Evolutionary conservation across 2,113 vertebrate genomes (phyloP), one percentile per base, ranked within the genome.

Genomic region (Prunella fulvescens): DNA sequence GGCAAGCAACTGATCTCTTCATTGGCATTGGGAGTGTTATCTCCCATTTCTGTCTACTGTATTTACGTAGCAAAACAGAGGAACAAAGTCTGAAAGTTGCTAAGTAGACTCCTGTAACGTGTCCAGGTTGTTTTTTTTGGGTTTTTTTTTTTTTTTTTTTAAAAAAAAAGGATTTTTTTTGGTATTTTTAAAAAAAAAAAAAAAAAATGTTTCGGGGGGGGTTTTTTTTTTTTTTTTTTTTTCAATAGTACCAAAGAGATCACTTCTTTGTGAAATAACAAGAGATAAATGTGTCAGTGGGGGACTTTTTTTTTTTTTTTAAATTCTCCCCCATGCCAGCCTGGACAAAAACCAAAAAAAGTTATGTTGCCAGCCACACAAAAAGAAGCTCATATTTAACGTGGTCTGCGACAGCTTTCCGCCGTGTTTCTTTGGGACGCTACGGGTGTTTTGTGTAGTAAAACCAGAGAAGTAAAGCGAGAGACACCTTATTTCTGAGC

Each of bases 81-180:
- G 86, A 93, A 54, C 73, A 73, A 93, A 96, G 94, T 97, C 82
- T 94, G 81, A 76, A 92, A 96, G 82, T 96, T 88, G 60, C 88
- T 31, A 86, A 82, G 74, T 73, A 77, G 67, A 54, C 33, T 83
- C 19, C 7, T 50, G 39, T 64, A 51, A 40, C 3, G 11, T 28
- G 60, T 26, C 42, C 33, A 73, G 67, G 10, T 45, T 45, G 5
- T 31, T 20, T 2, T 28, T 44, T 39, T 48, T 35, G 2, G 45
- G 11, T 29, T 18, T 53, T 11, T 12, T 53, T 8, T 31, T 33
- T 33, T 56, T 47, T 47, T n/a, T 33, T n/a, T n/a, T n/a, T n/a
- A n/a, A n/a, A n/a, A n/a, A n/a, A n/a, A n/a, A n/a, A n/a, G n/a
- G n/a, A n/a, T n/a, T n/a, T n/a, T n/a, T n/a, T n/a, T n/a, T n/a